Conservation (phyloP, 1,140 invertebrate species). For the Probaryconus sp. region DNA sequence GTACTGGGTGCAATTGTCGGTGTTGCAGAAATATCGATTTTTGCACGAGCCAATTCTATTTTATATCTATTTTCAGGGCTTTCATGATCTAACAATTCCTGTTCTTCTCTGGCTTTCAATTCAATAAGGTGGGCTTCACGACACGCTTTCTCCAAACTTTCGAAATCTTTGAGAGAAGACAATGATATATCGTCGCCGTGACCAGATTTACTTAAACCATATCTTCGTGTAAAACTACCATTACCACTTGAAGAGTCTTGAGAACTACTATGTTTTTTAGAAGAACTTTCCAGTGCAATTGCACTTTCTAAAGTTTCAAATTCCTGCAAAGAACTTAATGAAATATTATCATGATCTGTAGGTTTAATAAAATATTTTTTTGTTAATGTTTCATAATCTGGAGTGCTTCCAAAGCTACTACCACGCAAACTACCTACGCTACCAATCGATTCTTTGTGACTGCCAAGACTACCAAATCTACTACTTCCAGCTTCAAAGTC, state of each 20-base stretch:
- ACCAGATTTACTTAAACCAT: conserved; percentile 81
- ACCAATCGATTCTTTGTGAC: conserved; percentile 88
- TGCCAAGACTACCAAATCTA: conserved; percentile 87
- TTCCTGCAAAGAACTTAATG: conserved; percentile 94
- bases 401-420: conserved; percentile 88
- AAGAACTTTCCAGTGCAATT: conserved; percentile 82
- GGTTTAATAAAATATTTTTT: conserved; percentile 87
- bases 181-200: conserved; percentile 94
- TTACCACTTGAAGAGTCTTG: conserved; percentile 87
- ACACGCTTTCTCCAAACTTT: conserved; percentile 93
- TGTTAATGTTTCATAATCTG: conserved; percentile 90
- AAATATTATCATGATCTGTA: conserved; percentile 93
- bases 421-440: conserved; percentile 86
- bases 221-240: conserved; percentile 84
- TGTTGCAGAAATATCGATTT: conserved; percentile 63
- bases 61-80: conserved; percentile 81
- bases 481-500: conserved; percentile 90
- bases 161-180: conserved; percentile 96
- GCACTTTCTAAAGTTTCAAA: conserved; percentile 94
- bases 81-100: conserved; percentile 87
- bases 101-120: conserved; percentile 90
- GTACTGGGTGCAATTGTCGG: conserved; percentile 79
- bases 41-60: conserved; percentile 71
- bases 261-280: conserved; percentile 81
- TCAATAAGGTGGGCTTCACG: conserved; percentile 89